Base-by-base conservation (phyloP, 2,888 invertebrate genomes). In the Chamaedrilus cognettii region DNA sequence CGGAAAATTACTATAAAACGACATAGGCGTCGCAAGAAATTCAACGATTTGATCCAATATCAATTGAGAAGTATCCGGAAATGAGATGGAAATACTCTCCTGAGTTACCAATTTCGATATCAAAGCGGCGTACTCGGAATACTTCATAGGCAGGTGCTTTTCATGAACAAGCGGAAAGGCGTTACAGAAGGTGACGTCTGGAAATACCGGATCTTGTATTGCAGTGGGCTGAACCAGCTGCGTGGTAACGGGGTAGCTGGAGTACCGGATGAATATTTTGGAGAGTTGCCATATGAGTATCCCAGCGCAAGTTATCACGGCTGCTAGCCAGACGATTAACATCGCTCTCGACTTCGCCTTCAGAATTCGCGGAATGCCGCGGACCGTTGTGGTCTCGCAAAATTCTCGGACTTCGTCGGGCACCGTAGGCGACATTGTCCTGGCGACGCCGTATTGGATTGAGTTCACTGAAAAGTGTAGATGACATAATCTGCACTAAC, bases 181-280 rank as follows among this genome's bases (percentile, higher is more conserved):
- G 42, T 42, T 42, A 19, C 42, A 42, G 19, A 42, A 11, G 11
- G 42, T 42, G 19, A 42, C 19, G 19, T 42, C 42, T 15, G 42
- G 42, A 42, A 42, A 42, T 15, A 19, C 19, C 19, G 42, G 42
- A 19, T 19, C 19, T 42, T 42, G 42, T 15, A 19, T 15, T 42
- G 11, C 42, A 15, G 42, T 19, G 11, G 42, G 19, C 19, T 42
- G 42, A 42, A 42, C 11, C 19, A 19, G 11, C 19, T 2, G 32
- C 26, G 58, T 58, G 2, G 26, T 32, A 31, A 58, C 58, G 26
- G 58, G 58, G 30, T 32, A 58, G 32, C 30, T 31, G 58, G 32
- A 28, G 58, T 58, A 58, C 3, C n/a, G 7, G 7, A 30, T 7
- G 19, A 31, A 58, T 3, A 58, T 32, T 1, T 1, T 31, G 23